phyloP scores from a whole-genome alignment of 2,113 vertebrate species.

The Tiliqua scincoides region DNA sequence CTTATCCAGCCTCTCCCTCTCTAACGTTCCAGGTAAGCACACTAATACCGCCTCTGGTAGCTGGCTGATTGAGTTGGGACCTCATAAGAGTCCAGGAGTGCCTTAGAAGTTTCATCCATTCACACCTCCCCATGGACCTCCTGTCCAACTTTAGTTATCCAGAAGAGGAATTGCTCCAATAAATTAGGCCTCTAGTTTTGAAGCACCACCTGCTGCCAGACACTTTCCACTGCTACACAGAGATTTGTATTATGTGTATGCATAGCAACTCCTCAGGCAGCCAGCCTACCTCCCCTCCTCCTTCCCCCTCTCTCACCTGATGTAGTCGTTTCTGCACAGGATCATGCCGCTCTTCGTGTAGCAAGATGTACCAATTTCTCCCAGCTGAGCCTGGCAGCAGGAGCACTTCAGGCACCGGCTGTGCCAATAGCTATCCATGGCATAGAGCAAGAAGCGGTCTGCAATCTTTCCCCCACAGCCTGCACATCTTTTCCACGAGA shows the following conservation, averaged over 20 bases:
- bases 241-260: background rate
- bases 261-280: conserved; percentile 33
- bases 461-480: conserved; percentile 98
- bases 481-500: conserved; percentile 97
- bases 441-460: conserved; percentile 97
- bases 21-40: conserved; percentile 63
- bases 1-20: background rate
- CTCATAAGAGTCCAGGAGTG: conserved; percentile 58
- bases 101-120: conserved; percentile 59
- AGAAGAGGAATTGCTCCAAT: background rate
- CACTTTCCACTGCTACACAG: background rate
- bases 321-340: conserved; percentile 99
- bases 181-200: background rate
- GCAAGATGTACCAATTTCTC: conserved; percentile 97
- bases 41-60: conserved; percentile 60
- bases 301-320: conserved; percentile 85
- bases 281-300: background rate
- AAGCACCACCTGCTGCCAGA: background rate
- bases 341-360: conserved; percentile 99
- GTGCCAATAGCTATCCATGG: conserved; percentile 99
- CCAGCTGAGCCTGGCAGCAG: conserved; percentile 98
- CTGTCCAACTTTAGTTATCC: background rate
- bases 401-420: conserved; percentile 99
- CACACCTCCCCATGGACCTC: conserved; percentile 18
- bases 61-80: conserved; percentile 66